A percentile compares a stretch with the other conserved stretches of the same genome.
These are phyloP conservation scores for Piezodorus guildinii DNA, from an alignment of 1,140 invertebrate genomes.

Conservation along the genomic window DNA sequence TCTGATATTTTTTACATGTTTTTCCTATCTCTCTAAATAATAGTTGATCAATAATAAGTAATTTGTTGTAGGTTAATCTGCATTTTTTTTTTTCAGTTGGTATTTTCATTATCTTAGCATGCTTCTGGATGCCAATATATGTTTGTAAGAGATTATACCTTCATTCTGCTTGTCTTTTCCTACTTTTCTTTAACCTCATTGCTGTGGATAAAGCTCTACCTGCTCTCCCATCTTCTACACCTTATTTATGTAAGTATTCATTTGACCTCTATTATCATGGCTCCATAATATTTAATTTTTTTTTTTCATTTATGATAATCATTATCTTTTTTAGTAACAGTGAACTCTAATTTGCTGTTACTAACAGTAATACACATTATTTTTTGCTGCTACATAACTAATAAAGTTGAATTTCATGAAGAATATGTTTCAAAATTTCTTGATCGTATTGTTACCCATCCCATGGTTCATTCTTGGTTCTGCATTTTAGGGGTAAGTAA, in stretches of 20 bases:
- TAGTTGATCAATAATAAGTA: too few species aligned
- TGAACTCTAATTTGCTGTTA: background rate
- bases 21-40: too few species aligned
- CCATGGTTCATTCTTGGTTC: background rate
- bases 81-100: slow-evolving; percentile 3
- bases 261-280: background rate
- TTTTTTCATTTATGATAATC: background rate
- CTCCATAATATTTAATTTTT: background rate
- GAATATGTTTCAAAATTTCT: background rate
- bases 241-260: background rate
- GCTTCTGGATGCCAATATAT: background rate
- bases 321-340: background rate
- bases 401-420: background rate
- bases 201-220: background rate
- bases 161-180: background rate
- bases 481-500: slow-evolving; percentile 7
- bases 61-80: too few species aligned
- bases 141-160: background rate
- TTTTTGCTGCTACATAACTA: background rate
- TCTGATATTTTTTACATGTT: too few species aligned
- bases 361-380: background rate
- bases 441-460: background rate
- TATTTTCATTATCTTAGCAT: background rate
- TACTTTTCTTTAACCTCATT: background rate
- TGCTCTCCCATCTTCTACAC: background rate